Base-by-base conservation (phyloP, 37 sponge, comb jelly and placozoan genomes). In the Mnemiopsis leidyi region DNA sequence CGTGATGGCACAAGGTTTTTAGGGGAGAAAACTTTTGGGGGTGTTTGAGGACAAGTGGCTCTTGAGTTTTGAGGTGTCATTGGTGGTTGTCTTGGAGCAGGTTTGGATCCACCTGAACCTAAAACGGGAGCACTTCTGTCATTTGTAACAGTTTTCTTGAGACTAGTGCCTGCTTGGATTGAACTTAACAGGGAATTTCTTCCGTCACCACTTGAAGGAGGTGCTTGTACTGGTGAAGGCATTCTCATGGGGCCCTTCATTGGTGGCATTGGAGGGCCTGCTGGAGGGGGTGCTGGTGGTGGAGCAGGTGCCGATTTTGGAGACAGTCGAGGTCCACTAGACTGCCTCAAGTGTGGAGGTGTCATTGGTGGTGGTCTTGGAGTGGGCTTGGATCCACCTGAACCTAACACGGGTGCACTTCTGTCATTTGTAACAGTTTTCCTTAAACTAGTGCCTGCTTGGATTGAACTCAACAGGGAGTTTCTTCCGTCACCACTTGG, bases 81-180 rank as follows among this genome's bases (percentile, higher is more conserved):
- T 48, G 61, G 61, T 13, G 61, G 13, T 13, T 48, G 61, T 48
- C 61, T 48, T 18, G 9, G 61, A 13, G 61, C 61, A 18, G 61
- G 61, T 48, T 48, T 48, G 13, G 61, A 48, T 13, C 61, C 61
- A 5, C 61, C 61, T 48, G 61, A 48, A 5, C 61, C 61, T 48
- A 48, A 48, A 13, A n/a, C n/a, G n/a, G 75, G 75, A 23, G 75
- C 23, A 71, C 75, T 71, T 71, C 75, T 71, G 20, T 71, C 75
- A 71, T 71, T 71, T 71, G 75, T 71, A 23, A 71, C 75, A 23
- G 75, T 71, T 71, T 71, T 71, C 75, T 71, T 71, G 3, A 71
- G 30, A 29, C 30, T 71, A 71, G 75, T 28, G 30, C 75, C 75
- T 71, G 30, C 75, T 24, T 71, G 75, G 23, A 71, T 71, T 23